phyloP scores from a whole-genome alignment of 2,888 invertebrate genomes.

The Orthosia cruda region DNA sequence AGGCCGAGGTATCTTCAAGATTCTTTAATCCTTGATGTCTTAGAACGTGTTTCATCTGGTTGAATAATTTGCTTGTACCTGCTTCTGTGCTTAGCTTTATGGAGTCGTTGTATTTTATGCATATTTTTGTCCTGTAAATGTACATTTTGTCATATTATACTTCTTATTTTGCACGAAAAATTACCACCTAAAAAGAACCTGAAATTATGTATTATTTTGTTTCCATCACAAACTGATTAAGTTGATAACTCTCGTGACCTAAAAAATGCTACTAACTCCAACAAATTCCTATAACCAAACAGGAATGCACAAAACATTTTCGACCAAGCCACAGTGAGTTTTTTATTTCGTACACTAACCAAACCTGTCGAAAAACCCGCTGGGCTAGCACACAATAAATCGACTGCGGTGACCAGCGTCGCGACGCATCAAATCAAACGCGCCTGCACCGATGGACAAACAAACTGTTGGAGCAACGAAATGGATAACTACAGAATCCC shows the following conservation, averaged over 20 bases:
- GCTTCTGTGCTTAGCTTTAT: too few relatives aligned
- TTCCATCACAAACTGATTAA: not conserved
- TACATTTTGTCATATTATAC: too few relatives aligned
- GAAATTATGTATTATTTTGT: too few relatives aligned
- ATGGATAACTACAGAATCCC: constrained; percentile 4
- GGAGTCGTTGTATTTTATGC: too few relatives aligned
- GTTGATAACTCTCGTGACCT: not conserved
- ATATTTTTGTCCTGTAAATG: too few relatives aligned
- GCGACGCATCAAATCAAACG: constrained; percentile 55
- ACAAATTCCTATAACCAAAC: not conserved
- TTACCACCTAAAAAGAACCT: too few relatives aligned
- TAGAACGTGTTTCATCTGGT: too few relatives aligned
- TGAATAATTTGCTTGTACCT: too few relatives aligned
- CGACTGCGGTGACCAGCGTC: constrained; percentile 32
- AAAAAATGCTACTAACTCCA: not conserved
- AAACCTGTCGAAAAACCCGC: constrained; percentile 47
- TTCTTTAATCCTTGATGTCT: too few relatives aligned
- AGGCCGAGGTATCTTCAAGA: too few relatives aligned
- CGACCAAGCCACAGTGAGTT: constrained; percentile 4
- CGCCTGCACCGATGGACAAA: constrained; percentile 35
- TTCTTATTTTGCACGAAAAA: too few relatives aligned
- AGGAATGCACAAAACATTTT: constrained; percentile 16
- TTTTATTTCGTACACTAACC: constrained; percentile 43
- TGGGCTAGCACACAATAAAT: constrained; percentile 50
- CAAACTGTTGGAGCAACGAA: constrained; percentile 17